phyloP scores from a whole-genome alignment of 1,140 invertebrate species.

The Phenacoccus solenopsis region DNA sequence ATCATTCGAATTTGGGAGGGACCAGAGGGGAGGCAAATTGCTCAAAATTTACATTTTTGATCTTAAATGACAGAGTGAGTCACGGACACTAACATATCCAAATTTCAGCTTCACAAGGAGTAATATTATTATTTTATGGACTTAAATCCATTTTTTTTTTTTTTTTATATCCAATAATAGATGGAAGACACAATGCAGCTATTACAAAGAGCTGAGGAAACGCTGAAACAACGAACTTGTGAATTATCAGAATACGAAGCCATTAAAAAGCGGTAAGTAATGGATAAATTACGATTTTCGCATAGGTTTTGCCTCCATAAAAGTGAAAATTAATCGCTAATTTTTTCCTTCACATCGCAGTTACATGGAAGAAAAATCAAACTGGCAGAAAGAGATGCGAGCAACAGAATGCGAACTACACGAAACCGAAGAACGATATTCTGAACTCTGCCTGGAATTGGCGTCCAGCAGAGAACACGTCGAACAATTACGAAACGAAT shows the following conservation, averaged over 20 bases:
- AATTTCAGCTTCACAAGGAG: too few species aligned
- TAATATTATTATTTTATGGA: too few species aligned
- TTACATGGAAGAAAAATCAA: slow-evolving; percentile 40
- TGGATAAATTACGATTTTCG: too few species aligned
- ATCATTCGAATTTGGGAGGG: too few species aligned
- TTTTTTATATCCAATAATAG: slow-evolving; percentile 19
- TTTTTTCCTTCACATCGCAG: slow-evolving; percentile 18
- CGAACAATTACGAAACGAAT: slow-evolving; percentile 43
- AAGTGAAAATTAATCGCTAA: slow-evolving; percentile 9
- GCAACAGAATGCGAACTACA: slow-evolving; percentile 46
- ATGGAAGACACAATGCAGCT: slow-evolving; percentile 53
- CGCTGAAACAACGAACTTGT: slow-evolving; percentile 49
- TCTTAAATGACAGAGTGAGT: too few species aligned
- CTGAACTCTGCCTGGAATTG: slow-evolving; percentile 38
- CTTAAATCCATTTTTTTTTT: too few species aligned
- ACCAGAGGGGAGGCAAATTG: too few species aligned
- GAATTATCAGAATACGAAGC: slow-evolving; percentile 51
- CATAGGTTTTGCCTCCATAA: not conserved
- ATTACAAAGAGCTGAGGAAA: slow-evolving; percentile 55
- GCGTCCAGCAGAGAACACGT: slow-evolving; percentile 35
- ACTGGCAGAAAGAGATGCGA: slow-evolving; percentile 47
- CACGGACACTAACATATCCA: too few species aligned
- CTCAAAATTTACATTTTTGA: too few species aligned
- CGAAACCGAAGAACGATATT: slow-evolving; percentile 47
- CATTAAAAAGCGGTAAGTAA: slow-evolving; percentile 41